Evolutionary conservation across 2,888 invertebrate genomes (phyloP), one percentile per base, ranked within the genome.

Genomic region (Cantharis lateralis): DNA sequence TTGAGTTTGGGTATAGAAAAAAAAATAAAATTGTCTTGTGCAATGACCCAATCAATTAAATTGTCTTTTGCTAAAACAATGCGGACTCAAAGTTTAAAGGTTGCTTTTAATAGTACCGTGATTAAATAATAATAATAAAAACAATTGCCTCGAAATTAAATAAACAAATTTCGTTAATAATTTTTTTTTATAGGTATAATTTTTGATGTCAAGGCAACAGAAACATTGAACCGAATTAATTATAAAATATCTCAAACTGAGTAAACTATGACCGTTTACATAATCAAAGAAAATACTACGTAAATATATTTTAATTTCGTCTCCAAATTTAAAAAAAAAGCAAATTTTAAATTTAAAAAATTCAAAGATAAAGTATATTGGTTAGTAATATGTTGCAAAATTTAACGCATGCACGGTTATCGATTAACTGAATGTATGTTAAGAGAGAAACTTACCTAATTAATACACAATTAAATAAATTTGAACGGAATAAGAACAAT

Each of bases 201-300:
- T 63, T 66, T 66, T 66, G 18, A 16, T 66, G 64, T 66, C 64
- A 66, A 66, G 64, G 64, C 64, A 66, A 66, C 2, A 9, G 24
- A 66, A 66, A 66, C 64, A 18, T 66, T 66, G 64, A 66, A 66
- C 64, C 64, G 64, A n/a, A 66, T 66, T 66, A 66, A 66, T 66
- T 66, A 16, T 18, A 18, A 63, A 66, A 66, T 66, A 64, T 20
- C 4, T 20, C 3, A 0, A 66, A 66, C 64, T n/a, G 24, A 66
- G 9, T 24, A 20, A 20, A 64, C 64, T 13, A 11, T 64, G n/a
- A 20, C 20, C 20, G 64, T 66, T 66, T 66, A 66, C 64, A 24
- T 66, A 66, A 66, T 66, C 64, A 20, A 18, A 66, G 16, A n/a
- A 63, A 15, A 63, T 4, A 10, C 13, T 10, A 20, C 15, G 20